A percentile compares a stretch with the other conserved stretches of the same genome.
phyloP scores from a whole-genome alignment of 2,113 vertebrate genomes.

The Hippocampus barbouri region DNA sequence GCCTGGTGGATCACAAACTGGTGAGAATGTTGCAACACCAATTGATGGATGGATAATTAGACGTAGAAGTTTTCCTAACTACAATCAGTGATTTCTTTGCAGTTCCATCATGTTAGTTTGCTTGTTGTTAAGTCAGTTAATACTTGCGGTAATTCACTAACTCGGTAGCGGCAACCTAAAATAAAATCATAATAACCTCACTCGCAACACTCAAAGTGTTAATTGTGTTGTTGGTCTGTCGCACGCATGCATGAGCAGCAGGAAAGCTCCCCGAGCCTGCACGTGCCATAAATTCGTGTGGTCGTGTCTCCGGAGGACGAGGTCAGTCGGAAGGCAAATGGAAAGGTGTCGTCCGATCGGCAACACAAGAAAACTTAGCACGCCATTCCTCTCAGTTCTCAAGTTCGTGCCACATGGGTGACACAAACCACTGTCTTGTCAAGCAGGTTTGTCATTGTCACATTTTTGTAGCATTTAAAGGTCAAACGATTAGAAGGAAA shows the following conservation, averaged over 20 bases:
- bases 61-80: background rate
- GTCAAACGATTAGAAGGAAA: no score
- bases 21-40: constrained; percentile 63
- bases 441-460: no score
- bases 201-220: background rate
- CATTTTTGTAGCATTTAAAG: no score
- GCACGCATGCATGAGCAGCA: constrained; percentile 10
- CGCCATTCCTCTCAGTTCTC: constrained; percentile 29
- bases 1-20: constrained; percentile 57
- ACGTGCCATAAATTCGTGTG: constrained; percentile 23
- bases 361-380: constrained; percentile 36
- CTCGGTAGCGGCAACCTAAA: background rate
- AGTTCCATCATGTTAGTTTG: background rate
- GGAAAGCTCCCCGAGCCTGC: constrained; percentile 10
- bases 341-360: constrained; percentile 37
- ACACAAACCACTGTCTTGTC: no score
- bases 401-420: background rate
- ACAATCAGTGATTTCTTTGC: background rate
- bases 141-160: background rate
- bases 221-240: constrained; percentile 17
- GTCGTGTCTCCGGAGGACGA: constrained; percentile 40
- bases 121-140: background rate
- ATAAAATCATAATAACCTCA: background rate
- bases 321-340: constrained; percentile 46
- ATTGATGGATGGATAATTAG: background rate